Base-by-base conservation (phyloP, 2,888 invertebrate genomes). In the Cancer borealis region DNA sequence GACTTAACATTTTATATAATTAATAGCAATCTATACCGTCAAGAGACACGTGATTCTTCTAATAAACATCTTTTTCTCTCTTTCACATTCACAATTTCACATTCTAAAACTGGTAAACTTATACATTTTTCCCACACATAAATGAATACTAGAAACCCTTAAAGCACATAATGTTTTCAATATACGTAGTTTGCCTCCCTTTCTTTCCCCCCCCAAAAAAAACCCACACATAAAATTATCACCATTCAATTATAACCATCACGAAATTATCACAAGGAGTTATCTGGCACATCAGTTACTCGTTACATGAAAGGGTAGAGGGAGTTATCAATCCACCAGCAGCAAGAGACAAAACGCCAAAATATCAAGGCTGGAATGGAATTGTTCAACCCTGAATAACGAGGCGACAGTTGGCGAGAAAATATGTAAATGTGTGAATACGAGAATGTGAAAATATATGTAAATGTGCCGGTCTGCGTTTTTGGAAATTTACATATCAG, bases 321-420 rank as follows among this genome's bases (percentile, higher is more conserved):
- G 21, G 66, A 10, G 26, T 26, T 26, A 73, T 73, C 73, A 39
- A 39, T 39, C 39, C 39, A 39, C 39, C 39, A 39, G 39, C 39
- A 39, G 26, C 26, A 8, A 5, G 73, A 26, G n/a, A 3, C 26
- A 73, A 21, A 8, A 73, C 26, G n/a, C 73, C 73, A 26, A 73
- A 73, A 73, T 73, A 73, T 73, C 66, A 73, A 73, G n/a, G n/a
- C n/a, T 73, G 66, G 66, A 73, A 73, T 73, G 6, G 73, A 21
- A 73, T 10, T 73, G 73, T n/a, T 26, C 26, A 73, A 4, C 1
- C n/a, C 8, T n/a, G 66, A n/a, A 73, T 21, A 73, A 73, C n/a
- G 66, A n/a, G 8, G 4, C n/a, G 4, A 21, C 17, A 49, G 49
- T 49, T 39, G 39, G 21, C 2, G 4, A 26, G 73, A 73, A 73